Evolutionary conservation across 2,888 invertebrate species (phyloP), one percentile per base, ranked within the genome.

Genomic region (Amblyjoppa proteus): DNA sequence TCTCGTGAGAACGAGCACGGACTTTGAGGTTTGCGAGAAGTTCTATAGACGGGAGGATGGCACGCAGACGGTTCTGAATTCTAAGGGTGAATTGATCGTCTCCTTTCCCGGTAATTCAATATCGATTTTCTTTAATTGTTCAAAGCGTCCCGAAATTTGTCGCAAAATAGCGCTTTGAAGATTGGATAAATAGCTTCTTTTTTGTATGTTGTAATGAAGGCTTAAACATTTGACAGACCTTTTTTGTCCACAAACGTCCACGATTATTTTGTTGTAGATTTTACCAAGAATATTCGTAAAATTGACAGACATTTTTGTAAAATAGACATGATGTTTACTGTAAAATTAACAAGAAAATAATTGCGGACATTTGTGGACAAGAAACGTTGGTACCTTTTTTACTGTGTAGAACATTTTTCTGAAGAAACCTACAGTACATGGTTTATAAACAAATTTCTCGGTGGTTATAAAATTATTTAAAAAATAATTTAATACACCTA

Each of bases 31-130:
- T 83, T 88, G 89, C 85, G 92, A 93, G 89, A 91, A 90, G 89
- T 93, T 93, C 87, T 90, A 88, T 45, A 88, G 91, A 11, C 91
- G 93, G 53, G 91, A 87, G 53, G 93, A 93, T 81, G 93, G 93
- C 75, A 93, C 92, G 69, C 88, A 91, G 86, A 90, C 89, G 82
- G 86, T 93, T 58, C 87, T 91, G 79, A 90, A 89, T 86, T 89
- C 88, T 31, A 89, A 89, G 69, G 93, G 91, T n/a, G 90, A 92
- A 74, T 88, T 91, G 78, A 80, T 91, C 80, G 91, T 93, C 74
- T 87, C 84, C 56, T 93, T 92, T 77, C 88, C 92, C 3, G 93
- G 93, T 93, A 74, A 81, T 79, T 78, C 53, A 71, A 75, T 49
- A 1, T 13, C 53, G 13, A 11, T 31, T 6, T 11, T 13, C 68